Conservation (phyloP, 1,140 invertebrate species). For the Heliconius hermathena region DNA sequence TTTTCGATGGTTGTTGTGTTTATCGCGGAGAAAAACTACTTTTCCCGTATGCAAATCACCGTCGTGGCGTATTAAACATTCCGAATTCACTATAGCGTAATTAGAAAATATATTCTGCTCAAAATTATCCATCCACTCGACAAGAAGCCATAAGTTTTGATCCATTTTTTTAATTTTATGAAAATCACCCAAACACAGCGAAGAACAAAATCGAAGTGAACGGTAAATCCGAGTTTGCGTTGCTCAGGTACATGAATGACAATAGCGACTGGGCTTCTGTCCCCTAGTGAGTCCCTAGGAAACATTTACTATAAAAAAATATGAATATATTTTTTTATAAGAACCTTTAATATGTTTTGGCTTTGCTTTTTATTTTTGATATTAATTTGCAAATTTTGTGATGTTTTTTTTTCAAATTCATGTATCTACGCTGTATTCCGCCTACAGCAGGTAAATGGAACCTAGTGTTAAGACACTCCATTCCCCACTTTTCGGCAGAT, state of each 20-base stretch:
- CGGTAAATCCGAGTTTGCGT: constrained; percentile 16
- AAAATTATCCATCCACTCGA: constrained; percentile 54
- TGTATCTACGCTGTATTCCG: too few species aligned
- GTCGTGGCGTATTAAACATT: constrained; percentile 40
- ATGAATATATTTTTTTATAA: too few species aligned
- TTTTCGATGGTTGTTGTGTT: constrained; percentile 44
- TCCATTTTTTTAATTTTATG: constrained; percentile 40
- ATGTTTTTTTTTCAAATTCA: too few species aligned
- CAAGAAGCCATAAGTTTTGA: constrained; percentile 55
- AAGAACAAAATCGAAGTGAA: constrained; percentile 45
- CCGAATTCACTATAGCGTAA: constrained; percentile 53
- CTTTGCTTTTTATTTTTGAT: not conserved
- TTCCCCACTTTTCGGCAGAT: too few species aligned
- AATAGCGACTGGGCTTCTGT: not conserved
- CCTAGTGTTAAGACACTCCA: too few species aligned
- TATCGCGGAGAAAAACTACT: constrained; percentile 47
- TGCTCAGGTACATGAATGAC: constrained; percentile 38
- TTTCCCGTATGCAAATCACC: constrained; percentile 52
- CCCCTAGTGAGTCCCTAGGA: not conserved
- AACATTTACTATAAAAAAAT: not conserved
- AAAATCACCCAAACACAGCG: constrained; percentile 34
- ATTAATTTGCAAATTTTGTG: too few species aligned
- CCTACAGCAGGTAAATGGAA: too few species aligned
- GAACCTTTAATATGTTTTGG: not conserved
- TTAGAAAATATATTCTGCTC: constrained; percentile 50